Conservation (phyloP, 2,113 vertebrate species). For the Cyprinodon tularosa region DNA sequence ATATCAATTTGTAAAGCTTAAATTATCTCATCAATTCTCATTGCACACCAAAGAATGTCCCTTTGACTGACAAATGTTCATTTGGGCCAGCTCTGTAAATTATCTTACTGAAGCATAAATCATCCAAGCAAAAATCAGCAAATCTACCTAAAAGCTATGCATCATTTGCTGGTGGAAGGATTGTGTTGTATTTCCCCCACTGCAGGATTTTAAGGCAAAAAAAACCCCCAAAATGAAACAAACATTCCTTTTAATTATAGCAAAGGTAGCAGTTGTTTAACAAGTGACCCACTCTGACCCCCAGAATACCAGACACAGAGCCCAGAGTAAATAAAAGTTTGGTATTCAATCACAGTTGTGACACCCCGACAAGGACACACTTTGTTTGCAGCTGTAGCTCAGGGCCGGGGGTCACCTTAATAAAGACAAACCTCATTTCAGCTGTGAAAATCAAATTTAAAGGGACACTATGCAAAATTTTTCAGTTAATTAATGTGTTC, state of each 20-base stretch:
- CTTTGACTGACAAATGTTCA: not conserved
- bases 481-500: no score
- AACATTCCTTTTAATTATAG: constrained; percentile 61
- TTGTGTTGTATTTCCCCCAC: constrained; percentile 54
- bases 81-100: not conserved
- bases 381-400: constrained; percentile 32
- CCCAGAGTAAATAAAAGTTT: constrained; percentile 74
- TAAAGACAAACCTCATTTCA: constrained; percentile 39
- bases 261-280: constrained; percentile 47
- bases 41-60: not conserved
- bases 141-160: constrained; percentile 37
- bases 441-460: not conserved
- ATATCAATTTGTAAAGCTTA: not conserved
- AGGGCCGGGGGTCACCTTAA: constrained; percentile 10
- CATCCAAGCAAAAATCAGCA: constrained; percentile 19
- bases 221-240: constrained; percentile 23
- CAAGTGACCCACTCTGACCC: constrained; percentile 67
- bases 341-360: constrained; percentile 59
- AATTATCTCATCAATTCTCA: not conserved
- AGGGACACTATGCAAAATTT: no score
- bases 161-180: constrained; percentile 58
- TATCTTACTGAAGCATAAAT: not conserved
- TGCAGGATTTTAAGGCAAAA: constrained; percentile 34
- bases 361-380: constrained; percentile 56
- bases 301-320: constrained; percentile 67